Base-by-base conservation (phyloP, 2,797 vertebrate species). In the Meriones psammophilus region DNA sequence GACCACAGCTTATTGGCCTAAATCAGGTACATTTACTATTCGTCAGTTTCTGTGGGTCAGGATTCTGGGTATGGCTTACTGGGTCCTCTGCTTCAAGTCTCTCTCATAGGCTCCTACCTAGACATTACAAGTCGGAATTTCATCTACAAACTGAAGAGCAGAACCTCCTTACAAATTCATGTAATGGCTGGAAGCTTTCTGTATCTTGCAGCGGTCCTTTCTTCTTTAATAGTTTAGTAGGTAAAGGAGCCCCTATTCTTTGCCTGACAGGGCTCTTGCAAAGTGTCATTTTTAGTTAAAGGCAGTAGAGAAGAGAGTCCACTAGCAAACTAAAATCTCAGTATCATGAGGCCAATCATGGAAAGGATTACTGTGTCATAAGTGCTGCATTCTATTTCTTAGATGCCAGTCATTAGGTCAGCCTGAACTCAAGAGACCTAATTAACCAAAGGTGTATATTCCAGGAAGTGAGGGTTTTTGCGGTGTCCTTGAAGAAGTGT, bases 351-450 rank as follows among this genome's bases (percentile, higher is more conserved):
- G 58, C 33, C 81, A 85, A 39, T 79, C 36, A 56, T 30, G 71
- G 71, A 78, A 88, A 22, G 84, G 18, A 66, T 36, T 71, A 92
- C 30, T 22, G 14, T 17, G 13, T 86, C 33, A 42, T 22, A 30
- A 54, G 74, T 64, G 30, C 64, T 30, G 15, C 46, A 18, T 39
- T 91, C 64, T 88, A 4, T 56, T 80, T 77, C n/a, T 76, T n/a
- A 74, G n/a, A 96, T 83, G 28, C 36, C 89, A 88, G 42, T 93
- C 58, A 64, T 15, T 81, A 78, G 78, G 15, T 30, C 36, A 91
- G 10, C 33, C 56, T 36, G 46, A 83, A 88, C 60, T 71, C 28
- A 64, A 93, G 58, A 36, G 62, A 92, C 18, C 0, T 39, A 83
- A 76, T 71, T 71, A 79, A 1, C 8, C 68, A 64, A 89, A 78